Percentiles rank a stretch among this genome's conserved stretches.
Conservation (phyloP, 2,113 vertebrate species). For the Engystomops pustulosus region DNA sequence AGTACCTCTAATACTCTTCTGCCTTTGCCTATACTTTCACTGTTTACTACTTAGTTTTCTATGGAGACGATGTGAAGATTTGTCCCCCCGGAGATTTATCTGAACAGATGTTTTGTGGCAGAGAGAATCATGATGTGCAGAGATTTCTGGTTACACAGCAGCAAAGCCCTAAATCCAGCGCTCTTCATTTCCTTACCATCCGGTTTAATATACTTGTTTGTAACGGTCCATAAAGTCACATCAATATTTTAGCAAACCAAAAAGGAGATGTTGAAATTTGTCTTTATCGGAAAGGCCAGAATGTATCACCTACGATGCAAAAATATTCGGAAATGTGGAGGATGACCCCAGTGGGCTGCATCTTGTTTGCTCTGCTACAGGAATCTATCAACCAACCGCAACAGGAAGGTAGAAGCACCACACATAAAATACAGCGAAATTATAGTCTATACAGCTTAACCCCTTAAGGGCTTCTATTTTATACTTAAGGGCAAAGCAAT, state of each 20-base stretch:
- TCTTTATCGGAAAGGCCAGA: not conserved
- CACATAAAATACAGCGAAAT: not conserved
- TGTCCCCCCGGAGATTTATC: not conserved
- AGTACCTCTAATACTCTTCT: not conserved
- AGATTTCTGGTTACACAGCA: not conserved
- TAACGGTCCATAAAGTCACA: too few relatives aligned
- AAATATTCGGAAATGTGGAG: not conserved
- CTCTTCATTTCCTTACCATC: not conserved
- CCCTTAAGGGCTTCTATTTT: too few relatives aligned
- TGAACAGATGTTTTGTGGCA: not conserved
- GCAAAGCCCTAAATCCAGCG: not conserved
- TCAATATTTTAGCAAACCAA: too few relatives aligned
- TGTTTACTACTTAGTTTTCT: not conserved
- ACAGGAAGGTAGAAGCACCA: not conserved
- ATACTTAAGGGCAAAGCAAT: too few relatives aligned
- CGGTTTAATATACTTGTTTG: too few relatives aligned
- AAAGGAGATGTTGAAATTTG: not conserved
- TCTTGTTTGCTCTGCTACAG: not conserved
- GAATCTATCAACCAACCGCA: not conserved
- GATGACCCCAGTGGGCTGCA: not conserved
- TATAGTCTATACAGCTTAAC: not conserved
- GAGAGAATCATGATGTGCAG: not conserved
- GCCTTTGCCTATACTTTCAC: not conserved
- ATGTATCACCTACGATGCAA: not conserved
- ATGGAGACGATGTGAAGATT: not conserved